Conservation (phyloP, 2,888 invertebrate genomes). For the Imbricaverruca yamaguchii region DNA sequence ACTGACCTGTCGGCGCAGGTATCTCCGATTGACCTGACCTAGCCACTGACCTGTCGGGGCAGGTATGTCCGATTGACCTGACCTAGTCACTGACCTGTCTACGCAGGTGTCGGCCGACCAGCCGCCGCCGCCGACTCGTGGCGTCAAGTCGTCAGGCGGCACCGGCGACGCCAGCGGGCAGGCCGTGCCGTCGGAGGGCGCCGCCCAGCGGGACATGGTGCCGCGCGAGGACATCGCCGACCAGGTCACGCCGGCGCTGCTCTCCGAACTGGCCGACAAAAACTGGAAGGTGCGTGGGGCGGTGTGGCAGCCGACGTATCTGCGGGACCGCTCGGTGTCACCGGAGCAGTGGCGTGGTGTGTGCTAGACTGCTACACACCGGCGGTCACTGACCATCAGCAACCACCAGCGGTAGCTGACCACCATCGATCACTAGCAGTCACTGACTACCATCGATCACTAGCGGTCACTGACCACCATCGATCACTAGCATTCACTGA, state of each 20-base stretch:
- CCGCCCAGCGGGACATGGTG: conserved; percentile 57
- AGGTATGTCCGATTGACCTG: no score
- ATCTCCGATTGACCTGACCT: conserved; percentile 38
- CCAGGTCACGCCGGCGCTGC: conserved; percentile 69
- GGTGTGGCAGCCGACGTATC: conserved; percentile 36
- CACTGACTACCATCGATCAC: no score
- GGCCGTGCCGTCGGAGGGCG: conserved; percentile 35
- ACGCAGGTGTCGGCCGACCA: conserved; percentile 56
- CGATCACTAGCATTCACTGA: no score
- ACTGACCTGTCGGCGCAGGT: conserved; percentile 40
- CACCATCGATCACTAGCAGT: no score
- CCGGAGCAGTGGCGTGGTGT: no score
- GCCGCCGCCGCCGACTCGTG: conserved; percentile 66
- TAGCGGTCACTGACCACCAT: background rate
- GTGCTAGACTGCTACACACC: no score
- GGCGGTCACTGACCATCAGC: no score
- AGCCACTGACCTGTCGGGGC: no score
- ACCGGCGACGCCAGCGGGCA: conserved; percentile 26
- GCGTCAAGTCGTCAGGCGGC: conserved; percentile 40
- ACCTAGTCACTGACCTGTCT: no score
- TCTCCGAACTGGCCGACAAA: conserved; percentile 75
- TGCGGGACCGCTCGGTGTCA: background rate
- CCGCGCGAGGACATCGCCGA: conserved; percentile 72
- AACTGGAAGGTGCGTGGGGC: conserved; percentile 71
- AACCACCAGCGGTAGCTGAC: no score